Evolutionary conservation across 2,888 invertebrate genomes (phyloP).

Genomic region (Tenodera sinensis): DNA sequence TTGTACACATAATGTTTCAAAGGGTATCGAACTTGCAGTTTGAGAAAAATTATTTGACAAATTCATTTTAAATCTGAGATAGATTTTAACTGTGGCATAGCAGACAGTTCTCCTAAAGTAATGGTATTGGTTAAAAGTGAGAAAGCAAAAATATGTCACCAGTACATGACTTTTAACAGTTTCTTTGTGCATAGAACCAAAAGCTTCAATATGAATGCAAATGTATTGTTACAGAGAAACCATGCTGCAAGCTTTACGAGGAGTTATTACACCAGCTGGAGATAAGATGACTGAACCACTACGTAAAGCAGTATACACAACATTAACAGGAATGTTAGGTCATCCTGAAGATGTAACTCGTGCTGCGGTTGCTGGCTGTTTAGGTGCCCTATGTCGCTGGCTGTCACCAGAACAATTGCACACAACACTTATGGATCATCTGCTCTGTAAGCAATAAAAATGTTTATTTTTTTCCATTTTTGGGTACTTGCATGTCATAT

Average conservation of each 20-base stretch:
- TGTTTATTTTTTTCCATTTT: neutral
- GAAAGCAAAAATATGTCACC: no score
- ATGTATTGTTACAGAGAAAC: slow-evolving; percentile 65
- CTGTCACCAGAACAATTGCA: slow-evolving; percentile 71
- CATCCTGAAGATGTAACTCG: slow-evolving; percentile 79
- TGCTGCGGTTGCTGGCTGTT: slow-evolving; percentile 80
- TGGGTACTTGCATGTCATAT: neutral
- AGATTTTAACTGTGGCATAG: no score
- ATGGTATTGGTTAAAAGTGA: no score
- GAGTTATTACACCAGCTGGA: slow-evolving; percentile 79
- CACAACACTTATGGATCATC: slow-evolving; percentile 67
- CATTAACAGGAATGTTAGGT: slow-evolving; percentile 64
- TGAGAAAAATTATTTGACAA: no score
- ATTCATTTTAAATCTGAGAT: no score
- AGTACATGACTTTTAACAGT: no score
- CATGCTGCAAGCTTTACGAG: slow-evolving; percentile 84
- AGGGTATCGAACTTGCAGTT: no score
- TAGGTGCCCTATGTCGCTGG: slow-evolving; percentile 79
- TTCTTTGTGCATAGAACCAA: no score
- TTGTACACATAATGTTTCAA: no score
- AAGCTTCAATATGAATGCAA: no score
- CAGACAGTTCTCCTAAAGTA: no score
- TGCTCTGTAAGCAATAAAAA: slow-evolving; percentile 56
- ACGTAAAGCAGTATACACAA: slow-evolving; percentile 67
- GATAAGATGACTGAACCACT: slow-evolving; percentile 83